These are phyloP conservation scores for Pocillopora meandrina DNA, from an alignment of 92 coral and sea anemone genomes.

Conservation along the genomic window DNA sequence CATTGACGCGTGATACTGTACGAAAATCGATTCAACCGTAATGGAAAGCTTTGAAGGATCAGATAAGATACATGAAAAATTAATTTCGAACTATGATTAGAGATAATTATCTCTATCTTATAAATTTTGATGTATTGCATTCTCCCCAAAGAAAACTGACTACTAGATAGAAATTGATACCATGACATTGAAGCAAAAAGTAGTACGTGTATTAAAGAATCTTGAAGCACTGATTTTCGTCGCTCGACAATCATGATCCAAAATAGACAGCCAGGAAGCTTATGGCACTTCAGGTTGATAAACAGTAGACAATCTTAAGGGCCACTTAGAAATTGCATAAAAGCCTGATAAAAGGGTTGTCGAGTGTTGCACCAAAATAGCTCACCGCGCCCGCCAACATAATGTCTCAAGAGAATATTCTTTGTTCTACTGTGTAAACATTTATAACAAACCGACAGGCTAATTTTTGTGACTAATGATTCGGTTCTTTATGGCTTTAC, in stretches of 20 bases:
- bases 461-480: conserved; percentile 3
- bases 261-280: background rate
- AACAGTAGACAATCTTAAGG: background rate
- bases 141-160: background rate
- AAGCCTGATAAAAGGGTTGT: background rate
- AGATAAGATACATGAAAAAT: background rate
- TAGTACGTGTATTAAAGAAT: background rate
- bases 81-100: background rate
- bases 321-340: background rate
- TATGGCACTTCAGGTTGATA: background rate
- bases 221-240: background rate
- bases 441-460: conserved; percentile 1
- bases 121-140: background rate
- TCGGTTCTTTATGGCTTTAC: background rate
- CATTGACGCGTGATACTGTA: background rate
- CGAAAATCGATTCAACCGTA: background rate
- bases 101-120: background rate
- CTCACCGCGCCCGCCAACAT: background rate
- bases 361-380: background rate
- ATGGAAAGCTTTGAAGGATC: background rate
- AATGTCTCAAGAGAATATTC: background rate
- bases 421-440: conserved; percentile 26
- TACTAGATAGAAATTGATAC: background rate
- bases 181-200: background rate
- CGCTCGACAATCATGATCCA: background rate